A percentile compares a stretch with the other conserved stretches of the same genome.
These are phyloP conservation scores for Drosophila colorata DNA, from an alignment of 2,888 invertebrate genomes.

Conservation along the genomic window DNA sequence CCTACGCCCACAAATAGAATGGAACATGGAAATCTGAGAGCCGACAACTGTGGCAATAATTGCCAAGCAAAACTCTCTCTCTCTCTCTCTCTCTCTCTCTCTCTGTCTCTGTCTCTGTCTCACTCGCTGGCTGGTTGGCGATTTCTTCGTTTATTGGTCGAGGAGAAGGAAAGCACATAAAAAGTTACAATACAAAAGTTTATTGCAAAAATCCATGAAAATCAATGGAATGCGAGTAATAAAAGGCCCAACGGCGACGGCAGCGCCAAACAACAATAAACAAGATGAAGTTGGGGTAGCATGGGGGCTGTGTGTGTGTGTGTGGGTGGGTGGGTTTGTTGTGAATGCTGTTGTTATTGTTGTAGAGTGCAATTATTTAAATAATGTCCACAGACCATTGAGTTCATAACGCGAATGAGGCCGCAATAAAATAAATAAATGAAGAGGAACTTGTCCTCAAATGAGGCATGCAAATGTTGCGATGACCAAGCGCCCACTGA, in stretches of 20 bases:
- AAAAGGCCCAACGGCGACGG: constrained; percentile 52
- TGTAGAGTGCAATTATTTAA: constrained; percentile 81
- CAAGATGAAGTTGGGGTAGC: constrained; percentile 10
- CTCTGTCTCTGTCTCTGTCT: not conserved
- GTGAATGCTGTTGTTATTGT: constrained; percentile 41
- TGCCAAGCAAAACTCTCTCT: constrained; percentile 20
- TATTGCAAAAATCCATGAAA: constrained; percentile 79
- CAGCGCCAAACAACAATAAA: constrained; percentile 52
- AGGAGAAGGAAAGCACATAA: constrained; percentile 40
- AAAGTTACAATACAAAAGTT: constrained; percentile 73
- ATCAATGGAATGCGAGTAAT: constrained; percentile 82
- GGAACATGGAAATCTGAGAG: not conserved
- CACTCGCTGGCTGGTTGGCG: constrained; percentile 4
- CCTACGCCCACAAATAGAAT: constrained; percentile 10
- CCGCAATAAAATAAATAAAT: constrained; percentile 85
- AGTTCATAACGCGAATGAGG: constrained; percentile 84
- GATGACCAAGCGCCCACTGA: constrained; percentile 46
- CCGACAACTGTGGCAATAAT: constrained; percentile 19
- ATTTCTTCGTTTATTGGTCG: constrained; percentile 38
- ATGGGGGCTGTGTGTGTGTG: constrained; percentile 13
- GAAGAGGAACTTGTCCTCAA: constrained; percentile 79
- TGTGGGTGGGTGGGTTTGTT: constrained; percentile 17
- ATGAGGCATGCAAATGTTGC: constrained; percentile 77
- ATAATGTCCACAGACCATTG: constrained; percentile 83
- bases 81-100: too few relatives aligned